Percentiles rank a stretch among this genome's conserved stretches.
Conservation (phyloP, 2,888 invertebrate genomes). For the Polyommatus iphigenia region DNA sequence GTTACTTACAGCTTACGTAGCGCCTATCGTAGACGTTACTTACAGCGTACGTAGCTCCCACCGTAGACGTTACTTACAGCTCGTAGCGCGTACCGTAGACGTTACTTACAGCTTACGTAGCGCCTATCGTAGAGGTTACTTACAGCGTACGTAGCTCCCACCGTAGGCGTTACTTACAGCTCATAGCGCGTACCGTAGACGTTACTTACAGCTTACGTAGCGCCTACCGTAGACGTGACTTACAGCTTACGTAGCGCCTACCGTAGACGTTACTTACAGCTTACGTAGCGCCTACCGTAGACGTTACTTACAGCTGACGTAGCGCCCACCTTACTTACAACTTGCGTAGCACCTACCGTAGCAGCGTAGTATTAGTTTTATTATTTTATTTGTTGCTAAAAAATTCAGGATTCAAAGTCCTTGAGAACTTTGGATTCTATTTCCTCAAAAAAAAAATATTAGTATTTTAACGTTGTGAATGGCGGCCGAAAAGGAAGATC, state of each 20-base stretch:
- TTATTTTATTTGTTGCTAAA: too few relatives aligned
- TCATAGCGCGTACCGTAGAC: background rate
- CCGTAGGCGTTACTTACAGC: background rate
- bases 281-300: too few relatives aligned
- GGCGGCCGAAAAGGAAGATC: too few relatives aligned
- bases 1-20: background rate
- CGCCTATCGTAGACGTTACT: too few relatives aligned
- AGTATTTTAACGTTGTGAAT: background rate
- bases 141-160: background rate
- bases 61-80: background rate
- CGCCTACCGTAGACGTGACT: too few relatives aligned
- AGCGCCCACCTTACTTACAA: too few relatives aligned
- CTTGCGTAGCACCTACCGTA: background rate
- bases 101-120: background rate
- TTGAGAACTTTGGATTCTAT: too few relatives aligned
- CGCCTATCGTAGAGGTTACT: background rate
- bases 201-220: too few relatives aligned
- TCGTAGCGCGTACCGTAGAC: background rate
- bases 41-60: background rate
- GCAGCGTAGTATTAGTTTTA: too few relatives aligned
- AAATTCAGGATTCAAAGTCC: too few relatives aligned
- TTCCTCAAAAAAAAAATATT: too few relatives aligned
- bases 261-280: background rate
- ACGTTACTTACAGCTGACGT: too few relatives aligned
- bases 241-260: background rate